phyloP scores from a whole-genome alignment of 2,113 vertebrate genomes.

The Haliaeetus leucogaster region DNA sequence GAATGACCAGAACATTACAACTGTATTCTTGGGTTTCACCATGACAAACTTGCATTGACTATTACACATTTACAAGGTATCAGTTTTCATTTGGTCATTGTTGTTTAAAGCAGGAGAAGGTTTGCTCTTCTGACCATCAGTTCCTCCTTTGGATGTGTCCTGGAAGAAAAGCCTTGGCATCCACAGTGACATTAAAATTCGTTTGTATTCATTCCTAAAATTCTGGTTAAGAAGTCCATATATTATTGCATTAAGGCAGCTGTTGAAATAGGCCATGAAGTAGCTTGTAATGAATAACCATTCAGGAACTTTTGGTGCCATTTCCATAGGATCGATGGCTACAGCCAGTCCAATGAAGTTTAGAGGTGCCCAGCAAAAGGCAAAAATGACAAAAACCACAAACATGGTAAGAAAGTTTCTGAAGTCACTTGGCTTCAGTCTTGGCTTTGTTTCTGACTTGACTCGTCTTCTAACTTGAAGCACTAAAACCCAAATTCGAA shows the following conservation, averaged over 20 bases:
- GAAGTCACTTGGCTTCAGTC: constrained; percentile 78
- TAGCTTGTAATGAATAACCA: constrained; percentile 91
- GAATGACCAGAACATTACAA: background rate
- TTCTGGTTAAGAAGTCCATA: constrained; percentile 92
- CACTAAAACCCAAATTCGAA: constrained; percentile 88
- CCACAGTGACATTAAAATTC: constrained; percentile 84
- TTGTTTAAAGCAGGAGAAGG: constrained; percentile 79
- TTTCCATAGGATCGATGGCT: constrained; percentile 78
- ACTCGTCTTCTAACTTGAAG: constrained; percentile 85
- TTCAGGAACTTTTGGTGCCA: constrained; percentile 84
- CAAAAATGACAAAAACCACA: constrained; percentile 89
- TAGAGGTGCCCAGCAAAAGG: constrained; percentile 92
- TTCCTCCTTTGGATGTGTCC: constrained; percentile 79
- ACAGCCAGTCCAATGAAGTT: constrained; percentile 88
- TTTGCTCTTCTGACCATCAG: constrained; percentile 78
- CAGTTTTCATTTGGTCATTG: constrained; percentile 74
- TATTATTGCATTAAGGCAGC: constrained; percentile 91
- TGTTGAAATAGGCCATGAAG: constrained; percentile 95
- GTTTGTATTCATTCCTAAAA: constrained; percentile 89
- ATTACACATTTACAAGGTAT: constrained; percentile 45
- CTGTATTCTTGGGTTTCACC: background rate
- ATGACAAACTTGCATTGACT: background rate
- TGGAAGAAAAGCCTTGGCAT: constrained; percentile 81
- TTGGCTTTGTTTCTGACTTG: constrained; percentile 77
- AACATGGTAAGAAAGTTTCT: constrained; percentile 93